phyloP scores from a whole-genome alignment of 2,113 vertebrate genomes.

The Gavialis gangeticus region DNA sequence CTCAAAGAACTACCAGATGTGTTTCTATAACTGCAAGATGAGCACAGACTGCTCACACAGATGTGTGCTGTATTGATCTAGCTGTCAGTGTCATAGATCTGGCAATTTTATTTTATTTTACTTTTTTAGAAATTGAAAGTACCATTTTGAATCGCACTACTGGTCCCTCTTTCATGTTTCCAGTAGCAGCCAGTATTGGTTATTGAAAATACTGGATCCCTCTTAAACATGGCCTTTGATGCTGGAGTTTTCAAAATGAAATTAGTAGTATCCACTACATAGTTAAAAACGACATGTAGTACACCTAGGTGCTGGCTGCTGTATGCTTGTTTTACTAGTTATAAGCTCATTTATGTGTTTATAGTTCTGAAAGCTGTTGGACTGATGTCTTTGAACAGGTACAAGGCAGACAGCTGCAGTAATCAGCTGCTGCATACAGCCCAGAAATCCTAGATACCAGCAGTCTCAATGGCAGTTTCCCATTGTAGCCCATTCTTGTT shows the following conservation, averaged over 20 bases:
- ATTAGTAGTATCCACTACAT: neutral
- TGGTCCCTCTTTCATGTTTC: neutral
- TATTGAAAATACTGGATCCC: neutral
- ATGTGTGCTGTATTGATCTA: neutral
- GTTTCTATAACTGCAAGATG: neutral
- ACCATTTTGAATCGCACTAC: neutral
- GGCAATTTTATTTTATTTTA: neutral
- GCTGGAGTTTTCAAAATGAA: neutral
- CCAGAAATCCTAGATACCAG: accelerated
- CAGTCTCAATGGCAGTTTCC: neutral
- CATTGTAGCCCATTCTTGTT: neutral
- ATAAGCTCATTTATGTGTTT: neutral
- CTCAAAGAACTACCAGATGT: neutral
- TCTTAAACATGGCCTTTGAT: neutral
- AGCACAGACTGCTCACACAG: neutral
- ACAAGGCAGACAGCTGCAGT: neutral
- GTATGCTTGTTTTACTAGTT: neutral
- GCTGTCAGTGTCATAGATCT: neutral
- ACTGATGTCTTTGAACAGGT: neutral
- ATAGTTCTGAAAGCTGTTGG: neutral
- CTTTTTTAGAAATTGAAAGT: neutral
- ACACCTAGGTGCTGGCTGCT: neutral
- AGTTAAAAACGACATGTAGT: slow-evolving; percentile 1
- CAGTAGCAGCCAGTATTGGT: neutral
- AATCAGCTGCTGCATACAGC: neutral